Evolutionary conservation across 2,888 invertebrate genomes (phyloP).

Genomic region (Dorcus parallelipipedus): DNA sequence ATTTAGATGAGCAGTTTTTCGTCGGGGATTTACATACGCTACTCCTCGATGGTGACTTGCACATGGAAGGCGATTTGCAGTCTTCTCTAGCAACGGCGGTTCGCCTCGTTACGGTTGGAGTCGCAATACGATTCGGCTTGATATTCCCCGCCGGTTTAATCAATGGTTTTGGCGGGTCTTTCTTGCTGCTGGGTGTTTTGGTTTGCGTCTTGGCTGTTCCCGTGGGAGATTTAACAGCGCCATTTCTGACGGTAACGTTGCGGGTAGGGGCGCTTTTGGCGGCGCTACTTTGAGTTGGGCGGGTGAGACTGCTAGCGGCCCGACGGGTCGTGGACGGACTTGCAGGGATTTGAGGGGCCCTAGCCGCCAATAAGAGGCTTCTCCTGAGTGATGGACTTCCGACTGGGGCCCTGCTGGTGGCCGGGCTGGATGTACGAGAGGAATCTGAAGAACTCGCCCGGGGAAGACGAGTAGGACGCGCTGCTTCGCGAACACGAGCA

Average conservation of each 20-base stretch:
- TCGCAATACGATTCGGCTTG: slow-evolving; percentile 7
- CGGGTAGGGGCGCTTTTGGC: slow-evolving; percentile 52
- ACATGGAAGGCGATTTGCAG: slow-evolving; percentile 17
- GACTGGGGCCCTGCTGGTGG: slow-evolving; percentile 36
- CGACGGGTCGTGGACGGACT: slow-evolving; percentile 51
- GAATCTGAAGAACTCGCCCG: slow-evolving; percentile 55
- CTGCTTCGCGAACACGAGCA: slow-evolving; percentile 57
- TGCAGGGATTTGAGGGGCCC: slow-evolving; percentile 50
- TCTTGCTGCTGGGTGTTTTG: slow-evolving; percentile 11
- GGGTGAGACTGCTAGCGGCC: slow-evolving; percentile 49
- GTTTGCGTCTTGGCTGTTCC: slow-evolving; percentile 10
- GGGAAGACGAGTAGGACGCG: slow-evolving; percentile 39
- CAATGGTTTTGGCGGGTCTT: slow-evolving; percentile 9
- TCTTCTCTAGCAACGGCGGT: slow-evolving; percentile 5
- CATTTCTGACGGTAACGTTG: slow-evolving; percentile 18
- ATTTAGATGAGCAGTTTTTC: slow-evolving; percentile 9
- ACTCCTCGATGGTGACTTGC: slow-evolving; percentile 12
- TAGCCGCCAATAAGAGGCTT: slow-evolving; percentile 53
- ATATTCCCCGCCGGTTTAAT: slow-evolving; percentile 4
- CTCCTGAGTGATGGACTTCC: slow-evolving; percentile 51
- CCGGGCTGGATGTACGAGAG: slow-evolving; percentile 67
- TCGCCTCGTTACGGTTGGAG: slow-evolving; percentile 13
- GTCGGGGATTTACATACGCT: slow-evolving; percentile 11
- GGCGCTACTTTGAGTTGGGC: slow-evolving; percentile 58
- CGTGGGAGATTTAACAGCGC: slow-evolving; percentile 13